Conservation (phyloP, 2,113 vertebrate species). For the Conger conger region DNA sequence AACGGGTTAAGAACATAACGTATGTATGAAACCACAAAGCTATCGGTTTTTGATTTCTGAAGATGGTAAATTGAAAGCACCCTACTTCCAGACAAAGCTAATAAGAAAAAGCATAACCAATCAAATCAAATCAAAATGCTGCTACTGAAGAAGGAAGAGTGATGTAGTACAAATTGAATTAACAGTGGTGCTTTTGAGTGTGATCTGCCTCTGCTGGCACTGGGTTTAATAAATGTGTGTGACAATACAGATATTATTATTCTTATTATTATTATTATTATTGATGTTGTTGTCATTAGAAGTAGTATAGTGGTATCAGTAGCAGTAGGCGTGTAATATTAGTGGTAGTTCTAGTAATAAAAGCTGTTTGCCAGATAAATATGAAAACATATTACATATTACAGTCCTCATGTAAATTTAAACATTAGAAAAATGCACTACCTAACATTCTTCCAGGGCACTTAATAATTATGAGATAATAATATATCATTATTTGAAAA, state of each 20-base stretch:
- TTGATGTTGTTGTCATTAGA: too few species aligned
- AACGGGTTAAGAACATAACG: background rate
- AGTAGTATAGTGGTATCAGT: too few species aligned
- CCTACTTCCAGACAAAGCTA: background rate
- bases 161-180: background rate
- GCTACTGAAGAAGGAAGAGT: background rate
- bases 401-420: too few species aligned
- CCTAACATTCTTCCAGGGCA: too few species aligned
- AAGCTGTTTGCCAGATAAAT: too few species aligned
- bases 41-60: background rate
- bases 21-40: background rate
- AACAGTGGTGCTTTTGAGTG: background rate
- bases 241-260: background rate
- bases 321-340: too few species aligned
- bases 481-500: too few species aligned
- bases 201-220: background rate
- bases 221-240: background rate
- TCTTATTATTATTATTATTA: background rate
- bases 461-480: too few species aligned
- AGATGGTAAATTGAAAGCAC: background rate
- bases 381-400: too few species aligned
- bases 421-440: too few species aligned
- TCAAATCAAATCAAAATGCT: background rate
- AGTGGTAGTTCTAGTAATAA: too few species aligned
- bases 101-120: background rate